phyloP scores from a whole-genome alignment of 2,888 invertebrate species.

The Zonitis immaculata region DNA sequence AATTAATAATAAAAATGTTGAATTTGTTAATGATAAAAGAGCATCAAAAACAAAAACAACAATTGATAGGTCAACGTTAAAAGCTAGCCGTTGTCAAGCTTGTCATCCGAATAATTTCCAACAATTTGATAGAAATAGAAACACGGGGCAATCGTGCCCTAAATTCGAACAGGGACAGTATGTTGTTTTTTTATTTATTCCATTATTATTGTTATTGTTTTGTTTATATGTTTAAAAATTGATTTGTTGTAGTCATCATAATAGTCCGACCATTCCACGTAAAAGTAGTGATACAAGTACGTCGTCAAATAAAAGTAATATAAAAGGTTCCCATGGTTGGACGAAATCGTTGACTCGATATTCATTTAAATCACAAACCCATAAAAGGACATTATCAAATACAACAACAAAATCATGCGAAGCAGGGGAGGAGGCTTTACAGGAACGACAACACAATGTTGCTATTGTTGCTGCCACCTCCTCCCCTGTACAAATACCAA shows the following conservation, averaged over 20 bases:
- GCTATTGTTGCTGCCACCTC: slow-evolving; percentile 41
- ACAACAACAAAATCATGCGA: slow-evolving; percentile 41
- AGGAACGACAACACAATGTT: slow-evolving; percentile 31
- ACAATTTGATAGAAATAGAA: slow-evolving; percentile 36
- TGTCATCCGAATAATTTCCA: slow-evolving; percentile 31
- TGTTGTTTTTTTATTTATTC: slow-evolving; percentile 24
- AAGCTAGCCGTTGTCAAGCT: slow-evolving; percentile 37
- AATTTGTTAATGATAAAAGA: slow-evolving; percentile 14
- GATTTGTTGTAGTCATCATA: slow-evolving; percentile 15
- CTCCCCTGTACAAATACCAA: slow-evolving; percentile 58
- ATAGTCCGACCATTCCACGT: slow-evolving; percentile 44
- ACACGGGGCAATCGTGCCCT: slow-evolving; percentile 50
- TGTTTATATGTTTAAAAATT: slow-evolving; percentile 2
- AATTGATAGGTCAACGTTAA: slow-evolving; percentile 32
- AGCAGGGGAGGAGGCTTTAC: slow-evolving; percentile 56
- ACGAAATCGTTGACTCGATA: slow-evolving; percentile 48
- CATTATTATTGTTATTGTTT: neutral
- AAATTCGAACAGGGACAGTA: slow-evolving; percentile 47
- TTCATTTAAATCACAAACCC: slow-evolving; percentile 38
- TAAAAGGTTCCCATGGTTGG: slow-evolving; percentile 32
- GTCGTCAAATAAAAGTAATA: slow-evolving; percentile 31
- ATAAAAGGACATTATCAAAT: slow-evolving; percentile 40
- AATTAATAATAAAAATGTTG: slow-evolving; percentile 35
- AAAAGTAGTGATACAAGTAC: slow-evolving; percentile 40
- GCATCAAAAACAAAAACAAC: neutral